Evolutionary conservation across 2,797 vertebrate genomes (phyloP), one percentile per base, ranked within the genome.

Genomic region (Sylvilagus floridanus): DNA sequence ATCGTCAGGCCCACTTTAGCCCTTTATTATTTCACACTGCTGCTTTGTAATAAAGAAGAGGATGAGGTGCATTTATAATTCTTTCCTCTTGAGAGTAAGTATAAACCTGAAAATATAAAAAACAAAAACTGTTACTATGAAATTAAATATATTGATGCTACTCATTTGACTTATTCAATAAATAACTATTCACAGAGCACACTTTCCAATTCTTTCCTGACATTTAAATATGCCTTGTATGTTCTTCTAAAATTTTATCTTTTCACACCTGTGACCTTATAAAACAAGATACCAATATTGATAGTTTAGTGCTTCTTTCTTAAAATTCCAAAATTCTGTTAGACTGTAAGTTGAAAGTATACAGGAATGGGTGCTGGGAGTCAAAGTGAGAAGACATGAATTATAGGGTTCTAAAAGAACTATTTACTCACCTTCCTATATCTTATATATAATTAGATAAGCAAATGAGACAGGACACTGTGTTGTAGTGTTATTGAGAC

Each of bases 41-140:
- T 98, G 95, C 97, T 97, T 96, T 96, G 97, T 97, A 98, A 97
- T 96, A 97, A 97, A 97, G 97, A 96, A 83, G 88, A 97, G 96
- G 97, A 97, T 97, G 92, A 97, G 93, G 92, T 96, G 96, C 97
- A 97, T 97, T 96, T 96, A 50, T 93, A 97, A 96, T 97, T 95
- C 75, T 97, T 97, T 95, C 77, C 96, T 97, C 93, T 97, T 63
- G 96, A 98, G 97, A 97, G 28, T 93, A 93, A 94, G 82, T 96
- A 62, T 98, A 87, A 98, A 97, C 94, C 97, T 97, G 95, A 96
- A 84, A 96, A 97, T 97, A 97, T 94, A 95, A 82, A 97, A 97
- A 96, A 84, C 90, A 94, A 91, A 97, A 97, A 82, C 92, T 93
- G 72, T 95, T 92, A 35, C 73, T 97, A 85, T 0, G 0, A 92